These are phyloP conservation scores for Melopsittacus undulatus DNA, from an alignment of 2,797 vertebrate genomes.

Conservation along the genomic window DNA sequence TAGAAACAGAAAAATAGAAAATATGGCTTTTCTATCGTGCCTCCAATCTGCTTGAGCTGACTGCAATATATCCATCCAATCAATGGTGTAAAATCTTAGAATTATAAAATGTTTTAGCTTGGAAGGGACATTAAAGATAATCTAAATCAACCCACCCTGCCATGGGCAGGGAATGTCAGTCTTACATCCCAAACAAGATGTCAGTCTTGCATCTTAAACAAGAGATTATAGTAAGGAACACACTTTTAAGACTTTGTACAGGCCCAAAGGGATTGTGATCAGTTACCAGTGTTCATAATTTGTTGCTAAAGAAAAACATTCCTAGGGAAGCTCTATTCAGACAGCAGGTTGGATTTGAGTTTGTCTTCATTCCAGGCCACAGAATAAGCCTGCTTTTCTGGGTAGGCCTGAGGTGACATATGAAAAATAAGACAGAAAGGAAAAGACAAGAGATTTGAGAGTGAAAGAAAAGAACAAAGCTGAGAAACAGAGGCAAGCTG, in stretches of 20 bases:
- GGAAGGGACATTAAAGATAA: neutral
- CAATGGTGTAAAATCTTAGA: neutral
- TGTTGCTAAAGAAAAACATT: neutral
- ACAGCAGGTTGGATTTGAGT: neutral
- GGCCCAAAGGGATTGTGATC: neutral
- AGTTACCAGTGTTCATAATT: neutral
- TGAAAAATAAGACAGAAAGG: neutral
- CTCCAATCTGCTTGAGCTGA: neutral
- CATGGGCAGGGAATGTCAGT: neutral
- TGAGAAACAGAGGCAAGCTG: neutral
- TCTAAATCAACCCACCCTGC: neutral
- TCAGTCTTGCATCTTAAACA: neutral
- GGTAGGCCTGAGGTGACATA: neutral
- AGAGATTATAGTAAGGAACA: neutral
- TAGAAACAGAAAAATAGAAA: neutral
- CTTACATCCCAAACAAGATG: neutral
- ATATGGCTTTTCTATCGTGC: neutral
- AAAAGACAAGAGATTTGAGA: neutral
- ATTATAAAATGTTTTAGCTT: neutral
- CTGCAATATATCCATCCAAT: neutral
- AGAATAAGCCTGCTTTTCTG: neutral
- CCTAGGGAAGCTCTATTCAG: neutral
- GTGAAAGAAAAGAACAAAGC: neutral
- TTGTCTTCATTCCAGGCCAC: neutral
- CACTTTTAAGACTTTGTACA: accelerated